A percentile compares a stretch with the other conserved stretches of the same genome.
Evolutionary conservation across 2,888 invertebrate genomes (phyloP).

Genomic region (Furcula furcula): DNA sequence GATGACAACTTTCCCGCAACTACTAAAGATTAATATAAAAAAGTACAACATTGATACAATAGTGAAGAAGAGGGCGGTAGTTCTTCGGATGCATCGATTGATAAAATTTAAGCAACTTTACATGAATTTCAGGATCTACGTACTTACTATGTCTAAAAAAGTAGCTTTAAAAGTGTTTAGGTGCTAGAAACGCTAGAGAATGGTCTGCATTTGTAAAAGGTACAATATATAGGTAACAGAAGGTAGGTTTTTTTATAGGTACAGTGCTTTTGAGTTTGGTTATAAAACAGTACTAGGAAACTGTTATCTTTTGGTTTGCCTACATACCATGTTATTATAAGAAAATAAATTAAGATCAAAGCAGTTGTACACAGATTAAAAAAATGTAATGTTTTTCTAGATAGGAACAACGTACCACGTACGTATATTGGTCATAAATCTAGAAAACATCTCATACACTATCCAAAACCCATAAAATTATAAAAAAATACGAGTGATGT

Average conservation of each 20-base stretch:
- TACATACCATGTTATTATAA: no score
- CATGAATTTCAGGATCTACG: conserved; percentile 29
- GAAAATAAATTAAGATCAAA: no score
- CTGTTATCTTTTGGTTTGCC: no score
- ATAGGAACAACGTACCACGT: no score
- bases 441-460: conserved; percentile 3
- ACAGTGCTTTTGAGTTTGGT: no score
- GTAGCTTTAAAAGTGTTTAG: conserved; percentile 41
- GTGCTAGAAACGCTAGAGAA: conserved; percentile 58
- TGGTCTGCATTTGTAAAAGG: conserved; percentile 50
- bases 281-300: no score
- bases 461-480: conserved; percentile 9
- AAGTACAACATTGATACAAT: conserved; percentile 78
- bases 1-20: conserved; percentile 37
- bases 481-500: conserved; percentile 29
- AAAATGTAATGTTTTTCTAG: no score
- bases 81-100: conserved; percentile 68
- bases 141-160: conserved; percentile 30
- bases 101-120: conserved; percentile 45
- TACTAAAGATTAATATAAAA: conserved; percentile 29
- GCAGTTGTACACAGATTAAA: no score
- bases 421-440: neutral
- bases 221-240: conserved; percentile 30
- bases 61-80: conserved; percentile 80
- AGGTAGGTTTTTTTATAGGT: no score